Conservation (phyloP, 2,113 vertebrate species). For the Stercorarius parasiticus region DNA sequence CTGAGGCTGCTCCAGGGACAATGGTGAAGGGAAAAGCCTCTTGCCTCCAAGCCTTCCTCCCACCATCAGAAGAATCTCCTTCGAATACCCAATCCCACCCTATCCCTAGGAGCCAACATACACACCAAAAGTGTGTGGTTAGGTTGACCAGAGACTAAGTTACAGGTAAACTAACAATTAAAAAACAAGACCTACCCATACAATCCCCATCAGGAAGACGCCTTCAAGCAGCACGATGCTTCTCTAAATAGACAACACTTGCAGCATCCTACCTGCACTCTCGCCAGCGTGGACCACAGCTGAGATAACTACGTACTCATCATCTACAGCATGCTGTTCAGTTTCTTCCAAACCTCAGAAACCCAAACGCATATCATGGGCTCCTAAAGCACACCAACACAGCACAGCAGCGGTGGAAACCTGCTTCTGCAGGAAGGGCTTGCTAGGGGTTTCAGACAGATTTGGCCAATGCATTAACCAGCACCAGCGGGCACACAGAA, state of each 20-base stretch:
- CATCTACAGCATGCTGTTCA: rapidly evolving
- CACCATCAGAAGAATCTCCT: background rate
- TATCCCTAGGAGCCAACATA: background rate
- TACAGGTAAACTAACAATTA: background rate
- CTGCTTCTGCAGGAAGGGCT: background rate
- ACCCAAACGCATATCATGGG: background rate
- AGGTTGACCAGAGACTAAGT: background rate
- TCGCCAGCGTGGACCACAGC: rapidly evolving
- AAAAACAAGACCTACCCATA: background rate
- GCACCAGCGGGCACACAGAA: rapidly evolving
- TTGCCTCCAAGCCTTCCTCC: background rate
- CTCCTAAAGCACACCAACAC: background rate
- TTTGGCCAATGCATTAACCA: background rate
- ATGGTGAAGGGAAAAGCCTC: background rate
- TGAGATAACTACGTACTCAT: background rate
- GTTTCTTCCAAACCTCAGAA: background rate
- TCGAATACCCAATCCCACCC: background rate
- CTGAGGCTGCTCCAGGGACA: background rate
- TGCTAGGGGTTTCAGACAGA: background rate
- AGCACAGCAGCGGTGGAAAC: background rate
- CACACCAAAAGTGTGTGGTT: background rate
- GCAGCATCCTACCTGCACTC: background rate
- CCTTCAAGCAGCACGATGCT: background rate
- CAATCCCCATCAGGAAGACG: background rate
- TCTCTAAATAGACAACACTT: background rate